A percentile compares a stretch with the other conserved stretches of the same genome.
These are phyloP conservation scores for Holcopasites calliopsidis DNA, from an alignment of 1,140 invertebrate genomes.

Conservation along the genomic window DNA sequence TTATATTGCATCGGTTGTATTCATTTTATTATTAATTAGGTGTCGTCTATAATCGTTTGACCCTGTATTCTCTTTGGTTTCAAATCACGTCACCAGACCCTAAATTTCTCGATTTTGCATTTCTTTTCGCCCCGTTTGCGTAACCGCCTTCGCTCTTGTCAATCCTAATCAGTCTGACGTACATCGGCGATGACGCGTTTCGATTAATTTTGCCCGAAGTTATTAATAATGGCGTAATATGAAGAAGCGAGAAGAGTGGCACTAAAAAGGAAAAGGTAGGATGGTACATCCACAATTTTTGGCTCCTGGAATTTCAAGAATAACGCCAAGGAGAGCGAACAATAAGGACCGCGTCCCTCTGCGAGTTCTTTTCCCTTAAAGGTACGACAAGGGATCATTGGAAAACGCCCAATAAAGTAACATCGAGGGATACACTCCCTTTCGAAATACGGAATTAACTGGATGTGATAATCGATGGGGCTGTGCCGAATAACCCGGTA, in stretches of 20 bases:
- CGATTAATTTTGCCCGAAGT: background rate
- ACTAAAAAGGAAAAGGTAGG: background rate
- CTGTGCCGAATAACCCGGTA: background rate
- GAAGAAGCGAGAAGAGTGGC: background rate
- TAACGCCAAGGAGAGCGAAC: background rate
- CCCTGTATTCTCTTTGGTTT: too few species aligned
- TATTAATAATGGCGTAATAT: background rate
- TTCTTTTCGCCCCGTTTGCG: background rate
- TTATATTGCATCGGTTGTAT: too few species aligned
- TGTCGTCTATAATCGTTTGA: too few species aligned
- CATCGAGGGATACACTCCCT: conserved; percentile 16
- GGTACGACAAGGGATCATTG: conserved; percentile 7
- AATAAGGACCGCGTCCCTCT: conserved; percentile 2
- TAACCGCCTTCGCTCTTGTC: background rate
- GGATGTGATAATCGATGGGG: conserved; percentile 1
- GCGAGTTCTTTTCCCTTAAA: conserved; percentile 3
- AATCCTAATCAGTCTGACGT: background rate
- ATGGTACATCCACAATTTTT: background rate
- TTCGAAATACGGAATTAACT: background rate
- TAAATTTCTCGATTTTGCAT: too few species aligned
- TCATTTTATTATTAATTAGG: too few species aligned
- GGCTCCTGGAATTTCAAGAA: background rate
- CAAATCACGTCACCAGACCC: too few species aligned
- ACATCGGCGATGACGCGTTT: background rate
- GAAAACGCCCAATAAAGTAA: conserved; percentile 16